These are phyloP conservation scores for Bradypodion ventrale DNA, from an alignment of 2,797 vertebrate genomes.

Conservation along the genomic window DNA sequence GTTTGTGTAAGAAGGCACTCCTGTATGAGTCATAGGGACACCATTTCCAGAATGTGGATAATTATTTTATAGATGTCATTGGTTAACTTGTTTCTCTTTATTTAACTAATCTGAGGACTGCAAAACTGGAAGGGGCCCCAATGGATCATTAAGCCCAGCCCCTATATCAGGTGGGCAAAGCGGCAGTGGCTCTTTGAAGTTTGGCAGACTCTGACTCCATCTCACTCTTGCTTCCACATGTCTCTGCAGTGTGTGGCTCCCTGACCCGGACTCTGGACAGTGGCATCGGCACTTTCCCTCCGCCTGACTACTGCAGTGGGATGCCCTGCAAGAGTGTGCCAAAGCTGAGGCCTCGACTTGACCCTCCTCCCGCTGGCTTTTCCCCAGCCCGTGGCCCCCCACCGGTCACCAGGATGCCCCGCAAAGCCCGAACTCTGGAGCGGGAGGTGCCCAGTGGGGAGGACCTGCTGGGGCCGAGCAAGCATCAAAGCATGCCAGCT, in stretches of 20 bases:
- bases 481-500: slow-evolving; percentile 78
- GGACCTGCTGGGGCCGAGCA: slow-evolving; percentile 77
- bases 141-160: no score
- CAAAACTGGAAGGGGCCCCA: no score
- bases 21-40: not conserved
- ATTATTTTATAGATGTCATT: not conserved
- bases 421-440: slow-evolving; percentile 92
- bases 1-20: not conserved
- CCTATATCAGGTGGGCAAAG: no score
- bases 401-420: slow-evolving; percentile 78
- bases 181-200: not conserved
- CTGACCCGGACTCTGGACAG: slow-evolving; percentile 95
- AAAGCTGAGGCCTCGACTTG: slow-evolving; percentile 81
- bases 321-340: slow-evolving; percentile 85
- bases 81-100: not conserved
- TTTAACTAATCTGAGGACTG: no score
- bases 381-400: slow-evolving; percentile 71
- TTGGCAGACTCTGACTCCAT: not conserved
- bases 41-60: not conserved
- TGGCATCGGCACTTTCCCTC: slow-evolving; percentile 94
- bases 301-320: slow-evolving; percentile 88
- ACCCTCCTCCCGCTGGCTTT: slow-evolving; percentile 67
- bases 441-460: slow-evolving; percentile 86
- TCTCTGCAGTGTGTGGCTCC: slow-evolving; percentile 84
- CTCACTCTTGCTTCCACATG: not conserved